Conservation (phyloP, 2,888 invertebrate species). For the Cerceris rybyensis region DNA sequence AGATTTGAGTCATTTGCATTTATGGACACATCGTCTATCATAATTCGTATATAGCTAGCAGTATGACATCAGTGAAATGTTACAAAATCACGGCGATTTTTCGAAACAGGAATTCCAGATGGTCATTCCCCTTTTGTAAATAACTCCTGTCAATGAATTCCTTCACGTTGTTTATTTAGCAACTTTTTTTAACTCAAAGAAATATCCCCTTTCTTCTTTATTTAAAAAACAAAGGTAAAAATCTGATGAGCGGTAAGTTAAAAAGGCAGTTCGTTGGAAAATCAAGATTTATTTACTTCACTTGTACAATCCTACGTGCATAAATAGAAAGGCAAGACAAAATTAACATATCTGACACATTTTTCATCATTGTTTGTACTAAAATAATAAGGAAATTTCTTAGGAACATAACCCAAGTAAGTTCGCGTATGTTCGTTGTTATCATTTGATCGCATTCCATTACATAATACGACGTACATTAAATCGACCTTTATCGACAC, state of each 20-base stretch:
- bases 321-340: background rate
- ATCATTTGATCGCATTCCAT: background rate
- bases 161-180: too few relatives aligned
- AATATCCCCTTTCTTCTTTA: too few relatives aligned
- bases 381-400: constrained; percentile 9
- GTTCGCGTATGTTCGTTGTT: background rate
- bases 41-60: too few relatives aligned
- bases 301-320: background rate
- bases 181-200: too few relatives aligned
- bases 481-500: background rate
- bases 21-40: too few relatives aligned
- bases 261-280: background rate
- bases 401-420: constrained; percentile 18
- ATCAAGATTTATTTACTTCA: background rate
- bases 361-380: background rate
- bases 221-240: too few relatives aligned
- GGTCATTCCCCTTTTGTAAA: too few relatives aligned
- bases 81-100: too few relatives aligned
- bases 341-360: background rate
- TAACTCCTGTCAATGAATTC: too few relatives aligned
- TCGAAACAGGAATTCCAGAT: too few relatives aligned
- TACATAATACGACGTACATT: background rate
- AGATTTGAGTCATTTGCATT: too few relatives aligned
- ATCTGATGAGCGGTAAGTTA: background rate
- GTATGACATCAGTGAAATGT: too few relatives aligned